phyloP scores from a whole-genome alignment of 2,888 invertebrate genomes.

The Uropetala carovei region DNA sequence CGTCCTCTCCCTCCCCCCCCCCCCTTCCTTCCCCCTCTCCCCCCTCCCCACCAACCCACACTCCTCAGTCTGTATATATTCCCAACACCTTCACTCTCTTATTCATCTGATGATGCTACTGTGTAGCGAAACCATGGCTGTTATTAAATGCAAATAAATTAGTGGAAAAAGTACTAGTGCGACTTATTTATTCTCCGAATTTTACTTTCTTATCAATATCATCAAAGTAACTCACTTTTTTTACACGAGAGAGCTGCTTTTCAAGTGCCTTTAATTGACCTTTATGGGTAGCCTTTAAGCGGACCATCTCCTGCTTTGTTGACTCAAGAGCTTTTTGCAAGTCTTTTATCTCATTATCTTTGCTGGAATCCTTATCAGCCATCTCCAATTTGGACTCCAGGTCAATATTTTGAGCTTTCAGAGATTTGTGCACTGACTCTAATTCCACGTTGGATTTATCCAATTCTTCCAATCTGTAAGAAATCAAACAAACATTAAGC shows the following conservation, averaged over 20 bases:
- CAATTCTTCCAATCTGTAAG: constrained; percentile 75
- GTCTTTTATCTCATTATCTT: constrained; percentile 71
- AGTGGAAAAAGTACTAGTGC: too few relatives aligned
- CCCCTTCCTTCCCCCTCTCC: too few relatives aligned
- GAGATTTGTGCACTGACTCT: constrained; percentile 38
- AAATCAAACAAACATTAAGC: not conserved
- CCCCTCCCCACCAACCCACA: too few relatives aligned
- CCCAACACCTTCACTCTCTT: too few relatives aligned
- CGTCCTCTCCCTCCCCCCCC: too few relatives aligned
- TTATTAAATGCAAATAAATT: too few relatives aligned
- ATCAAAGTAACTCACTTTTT: constrained; percentile 22
- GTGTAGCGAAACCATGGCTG: not conserved
- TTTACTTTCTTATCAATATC: not conserved
- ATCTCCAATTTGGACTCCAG: constrained; percentile 65
- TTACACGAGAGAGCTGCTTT: constrained; percentile 70
- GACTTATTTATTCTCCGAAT: not conserved
- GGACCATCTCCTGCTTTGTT: constrained; percentile 72
- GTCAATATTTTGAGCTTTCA: constrained; percentile 42
- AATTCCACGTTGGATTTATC: constrained; percentile 78
- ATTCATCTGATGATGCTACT: not conserved
- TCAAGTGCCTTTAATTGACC: constrained; percentile 73
- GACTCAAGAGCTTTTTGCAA: constrained; percentile 75
- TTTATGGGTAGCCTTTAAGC: constrained; percentile 70
- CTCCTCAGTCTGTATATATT: too few relatives aligned
- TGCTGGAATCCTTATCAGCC: constrained; percentile 66